A percentile compares a stretch with the other conserved stretches of the same genome.
Conservation (phyloP, 2,797 vertebrate genomes). For the Sebastes matsubarae region DNA sequence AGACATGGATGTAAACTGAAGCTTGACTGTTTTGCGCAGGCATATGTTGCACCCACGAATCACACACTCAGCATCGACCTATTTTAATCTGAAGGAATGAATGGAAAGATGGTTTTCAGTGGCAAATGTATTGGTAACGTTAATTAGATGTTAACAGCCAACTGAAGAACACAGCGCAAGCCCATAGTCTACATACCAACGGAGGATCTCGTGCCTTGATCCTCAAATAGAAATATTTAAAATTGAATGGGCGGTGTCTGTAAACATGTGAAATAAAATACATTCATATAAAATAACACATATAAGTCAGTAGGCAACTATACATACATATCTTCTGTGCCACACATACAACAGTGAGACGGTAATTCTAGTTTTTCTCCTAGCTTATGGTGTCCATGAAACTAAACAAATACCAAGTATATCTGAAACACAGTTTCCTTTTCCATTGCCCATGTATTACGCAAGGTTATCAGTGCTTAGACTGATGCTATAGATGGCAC, state of each 20-base stretch:
- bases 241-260: not conserved
- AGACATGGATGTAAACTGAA: not conserved
- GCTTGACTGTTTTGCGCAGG: too few species aligned
- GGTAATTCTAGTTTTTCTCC: not conserved
- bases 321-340: not conserved
- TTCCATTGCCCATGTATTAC: not conserved
- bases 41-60: not conserved
- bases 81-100: not conserved
- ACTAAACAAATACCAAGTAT: not conserved
- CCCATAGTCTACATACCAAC: not conserved
- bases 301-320: not conserved
- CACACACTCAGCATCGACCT: fast-evolving
- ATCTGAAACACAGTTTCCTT: not conserved
- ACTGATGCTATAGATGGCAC: not conserved
- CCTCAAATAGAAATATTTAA: not conserved
- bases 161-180: not conserved
- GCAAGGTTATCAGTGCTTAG: not conserved
- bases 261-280: not conserved
- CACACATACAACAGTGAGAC: not conserved
- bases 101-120: not conserved
- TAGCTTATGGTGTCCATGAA: not conserved
- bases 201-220: not conserved
- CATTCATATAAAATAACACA: not conserved
- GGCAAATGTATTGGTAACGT: not conserved
- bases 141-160: not conserved